Percentiles rank a stretch among this genome's conserved stretches.
Evolutionary conservation across 2,113 vertebrate species (phyloP).

Genomic region (Neodon shergylaensis): DNA sequence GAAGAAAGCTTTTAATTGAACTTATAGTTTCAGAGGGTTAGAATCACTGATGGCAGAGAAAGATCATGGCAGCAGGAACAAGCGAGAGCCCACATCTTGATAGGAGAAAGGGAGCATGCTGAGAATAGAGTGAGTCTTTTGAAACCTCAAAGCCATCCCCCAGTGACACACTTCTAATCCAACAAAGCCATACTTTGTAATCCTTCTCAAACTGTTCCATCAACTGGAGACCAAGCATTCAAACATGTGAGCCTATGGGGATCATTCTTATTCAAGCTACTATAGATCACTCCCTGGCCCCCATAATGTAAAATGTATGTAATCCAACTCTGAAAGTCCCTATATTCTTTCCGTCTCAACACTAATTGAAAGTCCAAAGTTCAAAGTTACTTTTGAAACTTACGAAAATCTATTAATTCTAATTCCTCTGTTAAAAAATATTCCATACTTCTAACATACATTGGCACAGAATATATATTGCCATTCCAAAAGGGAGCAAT

Average conservation of each 20-base stretch:
- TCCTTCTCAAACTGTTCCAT: background rate
- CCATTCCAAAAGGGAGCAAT: background rate
- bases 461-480: background rate
- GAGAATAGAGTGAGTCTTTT: too few species aligned
- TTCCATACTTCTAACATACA: background rate
- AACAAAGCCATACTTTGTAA: background rate
- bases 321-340: background rate
- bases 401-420: background rate
- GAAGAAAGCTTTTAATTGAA: background rate
- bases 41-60: background rate
- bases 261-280: background rate
- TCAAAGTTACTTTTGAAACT: background rate
- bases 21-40: background rate
- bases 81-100: background rate
- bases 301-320: background rate
- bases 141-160: background rate
- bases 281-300: background rate
- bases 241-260: background rate
- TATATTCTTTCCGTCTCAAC: background rate
- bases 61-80: background rate
- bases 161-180: background rate
- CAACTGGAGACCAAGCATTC: background rate
- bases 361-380: background rate
- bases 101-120: background rate
- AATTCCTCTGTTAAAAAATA: background rate